Evolutionary conservation across 2,113 vertebrate species (phyloP).

Genomic region (Rhodinocichla rosea): DNA sequence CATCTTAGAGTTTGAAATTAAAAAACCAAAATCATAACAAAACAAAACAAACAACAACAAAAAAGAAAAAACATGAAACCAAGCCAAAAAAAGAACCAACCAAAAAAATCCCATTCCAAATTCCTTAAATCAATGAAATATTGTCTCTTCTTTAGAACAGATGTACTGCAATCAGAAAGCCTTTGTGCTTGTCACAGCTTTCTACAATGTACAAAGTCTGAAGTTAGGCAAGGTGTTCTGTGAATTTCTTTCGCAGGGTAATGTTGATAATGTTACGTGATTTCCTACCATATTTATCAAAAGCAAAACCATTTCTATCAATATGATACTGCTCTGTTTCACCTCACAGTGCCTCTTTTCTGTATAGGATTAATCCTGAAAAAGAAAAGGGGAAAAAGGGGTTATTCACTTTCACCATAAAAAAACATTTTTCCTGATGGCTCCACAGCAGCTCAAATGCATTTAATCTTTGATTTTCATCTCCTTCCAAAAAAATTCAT

Average conservation of each 20-base stretch:
- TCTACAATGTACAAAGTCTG: not conserved
- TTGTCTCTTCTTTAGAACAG: not conserved
- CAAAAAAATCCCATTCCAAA: not conserved
- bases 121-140: not conserved
- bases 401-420: not conserved
- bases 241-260: not conserved
- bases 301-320: not conserved
- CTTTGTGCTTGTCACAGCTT: not conserved
- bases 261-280: not conserved
- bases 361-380: not conserved
- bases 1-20: not conserved
- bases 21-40: not conserved
- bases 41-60: not conserved
- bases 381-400: not conserved
- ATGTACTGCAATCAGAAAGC: not conserved
- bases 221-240: not conserved
- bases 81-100: not conserved
- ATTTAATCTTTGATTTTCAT: not conserved
- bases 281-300: not conserved
- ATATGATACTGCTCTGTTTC: not conserved
- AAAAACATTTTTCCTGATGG: not conserved
- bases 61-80: not conserved
- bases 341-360: not conserved
- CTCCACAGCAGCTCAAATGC: not conserved
- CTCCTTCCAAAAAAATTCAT: not conserved